phyloP scores from a whole-genome alignment of 1,140 invertebrate genomes.

The Cydia strobilella region DNA sequence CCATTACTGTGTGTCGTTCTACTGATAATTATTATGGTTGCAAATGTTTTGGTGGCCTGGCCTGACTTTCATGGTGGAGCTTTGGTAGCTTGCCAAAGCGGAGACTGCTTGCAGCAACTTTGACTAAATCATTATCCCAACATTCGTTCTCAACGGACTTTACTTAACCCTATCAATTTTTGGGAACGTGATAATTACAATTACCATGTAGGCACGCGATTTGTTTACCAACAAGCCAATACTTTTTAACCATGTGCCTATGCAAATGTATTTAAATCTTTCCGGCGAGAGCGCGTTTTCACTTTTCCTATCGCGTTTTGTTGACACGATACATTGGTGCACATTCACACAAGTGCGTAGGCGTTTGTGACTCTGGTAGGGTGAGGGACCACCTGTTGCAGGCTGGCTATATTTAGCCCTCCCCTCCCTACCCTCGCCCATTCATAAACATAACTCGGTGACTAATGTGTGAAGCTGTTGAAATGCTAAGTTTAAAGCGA shows the following conservation, averaged over 20 bases:
- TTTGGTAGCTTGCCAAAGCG: too few species aligned
- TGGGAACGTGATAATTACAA: too few species aligned
- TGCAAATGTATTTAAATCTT: slow-evolving; percentile 28
- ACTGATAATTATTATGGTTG: too few species aligned
- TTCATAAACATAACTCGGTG: slow-evolving; percentile 64
- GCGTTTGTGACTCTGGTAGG: slow-evolving; percentile 38
- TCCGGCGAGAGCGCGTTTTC: slow-evolving; percentile 25
- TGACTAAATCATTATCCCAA: too few species aligned
- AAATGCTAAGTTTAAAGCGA: slow-evolving; percentile 29
- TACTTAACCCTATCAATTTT: too few species aligned
- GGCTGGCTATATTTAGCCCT: slow-evolving; percentile 60
- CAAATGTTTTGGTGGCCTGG: too few species aligned
- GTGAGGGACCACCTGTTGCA: slow-evolving; percentile 71
- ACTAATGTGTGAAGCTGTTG: slow-evolving; percentile 64
- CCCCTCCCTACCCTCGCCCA: slow-evolving; percentile 43
- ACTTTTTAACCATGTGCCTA: neutral
- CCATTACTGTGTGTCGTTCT: too few species aligned
- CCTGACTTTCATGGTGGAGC: too few species aligned
- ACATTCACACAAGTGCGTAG: neutral
- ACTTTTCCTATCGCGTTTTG: slow-evolving; percentile 22
- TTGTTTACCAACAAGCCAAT: neutral
- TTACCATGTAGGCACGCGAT: neutral
- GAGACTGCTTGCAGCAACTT: too few species aligned
- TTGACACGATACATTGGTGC: slow-evolving; percentile 3
- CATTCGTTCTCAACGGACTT: too few species aligned